Percentiles rank a stretch among this genome's conserved stretches.
phyloP scores from a whole-genome alignment of 2,113 vertebrate species.

The Gavialis gangeticus region DNA sequence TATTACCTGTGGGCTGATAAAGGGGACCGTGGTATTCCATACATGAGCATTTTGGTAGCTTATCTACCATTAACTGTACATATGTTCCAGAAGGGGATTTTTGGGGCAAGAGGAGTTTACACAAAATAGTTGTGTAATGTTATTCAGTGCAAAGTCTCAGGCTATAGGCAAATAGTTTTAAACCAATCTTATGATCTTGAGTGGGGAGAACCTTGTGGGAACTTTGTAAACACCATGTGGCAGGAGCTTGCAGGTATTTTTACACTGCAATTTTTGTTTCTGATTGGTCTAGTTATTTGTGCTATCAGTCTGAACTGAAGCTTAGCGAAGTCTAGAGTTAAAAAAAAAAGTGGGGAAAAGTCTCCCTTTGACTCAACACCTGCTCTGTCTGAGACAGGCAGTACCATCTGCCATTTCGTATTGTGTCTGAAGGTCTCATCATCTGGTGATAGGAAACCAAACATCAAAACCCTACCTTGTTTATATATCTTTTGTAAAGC shows the following conservation, averaged over 20 bases:
- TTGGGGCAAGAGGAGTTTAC: background rate
- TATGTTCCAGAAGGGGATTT: background rate
- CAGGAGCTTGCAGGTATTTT: background rate
- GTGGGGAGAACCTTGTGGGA: too few species aligned
- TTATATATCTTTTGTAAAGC: background rate
- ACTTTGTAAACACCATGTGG: too few species aligned
- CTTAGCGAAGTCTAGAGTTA: background rate
- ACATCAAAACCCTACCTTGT: background rate
- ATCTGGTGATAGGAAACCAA: background rate
- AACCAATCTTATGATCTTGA: background rate
- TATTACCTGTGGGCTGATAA: background rate
- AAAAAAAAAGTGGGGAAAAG: background rate
- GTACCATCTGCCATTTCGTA: background rate
- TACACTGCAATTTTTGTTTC: background rate
- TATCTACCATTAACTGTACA: background rate
- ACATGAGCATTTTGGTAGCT: background rate
- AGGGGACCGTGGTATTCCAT: background rate
- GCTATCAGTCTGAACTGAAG: background rate
- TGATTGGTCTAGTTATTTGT: background rate
- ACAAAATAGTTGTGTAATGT: background rate
- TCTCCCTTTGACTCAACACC: background rate
- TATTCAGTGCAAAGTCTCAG: background rate
- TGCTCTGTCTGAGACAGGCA: background rate
- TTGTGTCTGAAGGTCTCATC: background rate
- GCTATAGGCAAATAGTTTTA: background rate